Percentiles rank a stretch among this genome's conserved stretches.
phyloP scores from a whole-genome alignment of 2,113 vertebrate genomes.

The Thalassarche chlororhynchos region DNA sequence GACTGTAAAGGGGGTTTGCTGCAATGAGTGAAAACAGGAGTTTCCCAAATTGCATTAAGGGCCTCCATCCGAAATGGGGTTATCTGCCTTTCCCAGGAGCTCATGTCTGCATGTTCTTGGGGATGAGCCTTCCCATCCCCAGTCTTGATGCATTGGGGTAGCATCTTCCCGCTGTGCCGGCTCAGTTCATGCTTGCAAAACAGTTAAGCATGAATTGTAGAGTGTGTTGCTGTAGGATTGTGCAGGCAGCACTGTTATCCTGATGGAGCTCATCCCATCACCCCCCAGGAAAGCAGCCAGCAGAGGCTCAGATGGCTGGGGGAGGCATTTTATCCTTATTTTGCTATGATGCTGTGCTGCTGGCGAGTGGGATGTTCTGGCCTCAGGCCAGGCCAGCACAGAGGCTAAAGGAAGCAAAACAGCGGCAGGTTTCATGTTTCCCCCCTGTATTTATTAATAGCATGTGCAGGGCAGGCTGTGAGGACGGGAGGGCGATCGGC shows the following conservation, averaged over 20 bases:
- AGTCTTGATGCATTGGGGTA: neutral
- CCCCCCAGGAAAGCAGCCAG: conserved; percentile 1
- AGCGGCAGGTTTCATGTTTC: neutral
- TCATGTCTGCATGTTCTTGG: neutral
- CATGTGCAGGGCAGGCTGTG: neutral
- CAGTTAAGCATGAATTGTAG: neutral
- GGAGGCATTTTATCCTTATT: neutral
- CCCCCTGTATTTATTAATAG: neutral
- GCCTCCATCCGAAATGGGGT: neutral
- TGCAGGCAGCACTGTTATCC: neutral
- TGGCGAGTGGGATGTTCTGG: neutral
- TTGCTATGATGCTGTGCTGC: neutral
- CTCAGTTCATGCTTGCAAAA: neutral
- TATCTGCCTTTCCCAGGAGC: neutral
- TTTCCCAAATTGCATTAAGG: neutral
- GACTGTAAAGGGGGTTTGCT: neutral
- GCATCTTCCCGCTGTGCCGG: neutral
- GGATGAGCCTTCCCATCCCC: neutral
- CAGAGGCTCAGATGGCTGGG: neutral
- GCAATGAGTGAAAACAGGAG: neutral
- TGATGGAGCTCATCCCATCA: neutral
- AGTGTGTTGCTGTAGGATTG: neutral
- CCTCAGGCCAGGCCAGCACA: neutral
- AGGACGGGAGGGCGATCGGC: fast-evolving
- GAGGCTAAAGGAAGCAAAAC: neutral